Base-by-base conservation (phyloP, 92 coral and sea anemone species). In the Parazoanthus darwini region DNA sequence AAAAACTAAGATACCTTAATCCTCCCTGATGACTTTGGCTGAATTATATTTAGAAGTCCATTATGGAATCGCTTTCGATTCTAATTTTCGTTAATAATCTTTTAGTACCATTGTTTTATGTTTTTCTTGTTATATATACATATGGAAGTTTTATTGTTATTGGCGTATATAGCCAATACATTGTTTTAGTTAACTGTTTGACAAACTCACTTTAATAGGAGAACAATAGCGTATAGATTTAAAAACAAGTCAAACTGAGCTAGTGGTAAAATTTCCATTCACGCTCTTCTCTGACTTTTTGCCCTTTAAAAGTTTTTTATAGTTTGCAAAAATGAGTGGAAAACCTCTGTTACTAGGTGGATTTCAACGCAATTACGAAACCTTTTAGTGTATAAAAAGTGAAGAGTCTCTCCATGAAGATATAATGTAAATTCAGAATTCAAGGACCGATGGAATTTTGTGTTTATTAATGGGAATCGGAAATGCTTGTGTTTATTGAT, bases 401-500 rank as follows among this genome's bases (percentile, higher is more conserved):
- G 70, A 63, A 63, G 70, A 63, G 70, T 63, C 13, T 63, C 8
- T 20, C 25, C 25, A 18, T 63, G 6, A 63, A 59, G 68, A 63
- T 13, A 51, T 54, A 54, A 13, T 54, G 18, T 20, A 54, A 39
- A 20, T 15, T 11, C 59, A 54, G 59, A 54, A 54, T 54, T 54
- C 18, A 54, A 63, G 2, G 70, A 63, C 70, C 70, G 26, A 20
- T 63, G 16, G 6, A 63, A 20, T 63, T 63, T 58, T 63, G 8
- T 63, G 8, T 63, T 71, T 58, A 66, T 48, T 71, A 33, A 84
- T n/a, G 37, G 63, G 79, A 84, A 70, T 71, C 78, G 87, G 79
- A 84, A 84, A 71, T 72, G 68, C 79, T 84, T 70, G 68, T 44
- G 14, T 48, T 71, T 71, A 70, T 70, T 68, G 87, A 84, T 84